Percentiles rank a stretch among this genome's conserved stretches.
phyloP scores from a whole-genome alignment of 2,888 invertebrate species.

The Piscicola geometra region DNA sequence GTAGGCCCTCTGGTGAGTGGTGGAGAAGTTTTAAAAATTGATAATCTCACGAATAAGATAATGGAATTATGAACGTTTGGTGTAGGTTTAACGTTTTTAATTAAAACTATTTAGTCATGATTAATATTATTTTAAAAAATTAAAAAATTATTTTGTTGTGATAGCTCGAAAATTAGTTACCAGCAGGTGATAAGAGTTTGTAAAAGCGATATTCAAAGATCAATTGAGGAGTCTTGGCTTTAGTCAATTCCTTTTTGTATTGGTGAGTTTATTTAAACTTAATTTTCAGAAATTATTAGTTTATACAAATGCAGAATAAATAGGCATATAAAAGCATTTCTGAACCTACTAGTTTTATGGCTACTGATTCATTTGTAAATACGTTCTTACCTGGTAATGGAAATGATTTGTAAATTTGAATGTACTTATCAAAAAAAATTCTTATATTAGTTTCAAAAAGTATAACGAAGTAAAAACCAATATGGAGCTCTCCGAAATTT shows the following conservation, averaged over 20 bases:
- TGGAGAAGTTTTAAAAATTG: too few relatives aligned
- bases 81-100: too few relatives aligned
- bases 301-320: neutral
- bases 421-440: neutral
- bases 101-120: neutral
- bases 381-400: slow-evolving; percentile 31
- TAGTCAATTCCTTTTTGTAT: slow-evolving; percentile 26
- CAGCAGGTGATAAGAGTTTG: slow-evolving; percentile 27
- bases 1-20: slow-evolving; percentile 31
- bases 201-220: slow-evolving; percentile 29
- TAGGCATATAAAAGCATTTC: neutral
- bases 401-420: neutral
- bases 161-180: neutral
- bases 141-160: neutral
- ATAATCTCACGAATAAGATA: too few relatives aligned
- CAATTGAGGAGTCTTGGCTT: slow-evolving; percentile 29
- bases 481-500: slow-evolving; percentile 29
- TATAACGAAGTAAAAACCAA: neutral
- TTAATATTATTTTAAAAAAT: neutral
- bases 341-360: slow-evolving; percentile 33
- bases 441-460: neutral
- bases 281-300: neutral
- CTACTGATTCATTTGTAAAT: slow-evolving; percentile 26
- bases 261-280: neutral
- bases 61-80: too few relatives aligned